Base-by-base conservation (phyloP, 1,140 invertebrate species). In the Nymphalis io region DNA sequence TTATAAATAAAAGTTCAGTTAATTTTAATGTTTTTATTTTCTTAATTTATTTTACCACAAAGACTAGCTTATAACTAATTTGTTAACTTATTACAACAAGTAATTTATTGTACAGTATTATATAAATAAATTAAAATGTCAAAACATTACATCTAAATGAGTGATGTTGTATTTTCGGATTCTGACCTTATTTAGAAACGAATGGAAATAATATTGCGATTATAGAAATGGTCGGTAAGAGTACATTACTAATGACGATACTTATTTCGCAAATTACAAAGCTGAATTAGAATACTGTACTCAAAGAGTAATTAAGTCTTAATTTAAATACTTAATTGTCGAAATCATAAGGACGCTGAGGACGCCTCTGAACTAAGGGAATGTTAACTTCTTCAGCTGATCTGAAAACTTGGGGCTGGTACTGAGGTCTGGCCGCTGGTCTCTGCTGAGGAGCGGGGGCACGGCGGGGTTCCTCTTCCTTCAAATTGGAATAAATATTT, bases 311-410 rank as follows among this genome's bases (percentile, higher is more conserved):
- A 51, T 51, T 60, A 38, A 12, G 21, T 13, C 1, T 55, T 65
- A 53, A 51, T 15, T 58, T 51, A 51, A 48, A 65, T 57, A 46
- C 20, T 83, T 92, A 90, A 72, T 84, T 87, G 55, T 90, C 88
- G 62, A 90, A 92, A 55, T 92, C 92, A 73, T 90, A 92, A 39
- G 91, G 90, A 48, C 90, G 85, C 27, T 90, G 86, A 0, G 90
- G 85, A 48, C 90, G 90, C 72, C 96, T 93, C 75, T 96, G 96
- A 61, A 95, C 94, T 38, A 97, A 92, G 1, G 96, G 96, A 70
- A 97, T 97, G 82, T 97, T 97, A 1, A 97, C 95, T 81, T 96
- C 96, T 84, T 97, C 96, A 1, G 96, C 95, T 18, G 95, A 96
- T 69, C 95, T 94, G 85, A 96, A 97, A 6, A 96, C 96, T 82